phyloP scores from a whole-genome alignment of 2,888 invertebrate species.

The Mythimna loreyi region DNA sequence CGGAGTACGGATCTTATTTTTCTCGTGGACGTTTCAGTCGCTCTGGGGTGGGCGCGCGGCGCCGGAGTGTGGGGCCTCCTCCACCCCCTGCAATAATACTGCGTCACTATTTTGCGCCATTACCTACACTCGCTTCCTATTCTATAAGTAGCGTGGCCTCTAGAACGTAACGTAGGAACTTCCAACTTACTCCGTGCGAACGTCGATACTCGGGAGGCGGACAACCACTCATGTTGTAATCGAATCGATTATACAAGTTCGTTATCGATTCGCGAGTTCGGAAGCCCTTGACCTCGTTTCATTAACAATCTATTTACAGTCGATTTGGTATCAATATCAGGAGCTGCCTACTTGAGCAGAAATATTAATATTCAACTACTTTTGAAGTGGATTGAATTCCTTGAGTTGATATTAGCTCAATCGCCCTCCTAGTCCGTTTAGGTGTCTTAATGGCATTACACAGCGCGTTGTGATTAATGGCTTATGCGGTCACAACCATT shows the following conservation, averaged over 20 bases:
- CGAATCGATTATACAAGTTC: slow-evolving; percentile 58
- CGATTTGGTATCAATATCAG: slow-evolving; percentile 44
- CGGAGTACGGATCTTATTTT: slow-evolving; percentile 90
- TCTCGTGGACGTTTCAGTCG: slow-evolving; percentile 91
- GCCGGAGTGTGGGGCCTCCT: slow-evolving; percentile 76
- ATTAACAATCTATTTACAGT: slow-evolving; percentile 57
- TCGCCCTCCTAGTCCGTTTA: slow-evolving; percentile 21
- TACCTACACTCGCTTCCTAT: slow-evolving; percentile 91
- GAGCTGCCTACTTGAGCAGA: slow-evolving; percentile 32
- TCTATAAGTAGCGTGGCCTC: slow-evolving; percentile 87
- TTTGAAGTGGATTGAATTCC: slow-evolving; percentile 30
- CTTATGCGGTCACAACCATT: slow-evolving; percentile 27
- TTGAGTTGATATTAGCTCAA: slow-evolving; percentile 13
- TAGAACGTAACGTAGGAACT: slow-evolving; percentile 78
- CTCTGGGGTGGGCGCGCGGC: slow-evolving; percentile 78
- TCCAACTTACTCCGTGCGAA: slow-evolving; percentile 35
- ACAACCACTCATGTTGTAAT: slow-evolving; percentile 54
- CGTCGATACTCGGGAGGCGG: slow-evolving; percentile 23
- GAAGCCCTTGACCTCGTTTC: slow-evolving; percentile 64
- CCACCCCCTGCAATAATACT: slow-evolving; percentile 91
- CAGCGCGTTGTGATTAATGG: slow-evolving; percentile 45
- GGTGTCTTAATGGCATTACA: slow-evolving; percentile 19
- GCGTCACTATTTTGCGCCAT: slow-evolving; percentile 92
- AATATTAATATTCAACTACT: slow-evolving; percentile 39
- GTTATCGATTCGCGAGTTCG: slow-evolving; percentile 61